Evolutionary conservation across 2,797 vertebrate genomes (phyloP), one percentile per base, ranked within the genome.

Genomic region (Sebastes vulpes): DNA sequence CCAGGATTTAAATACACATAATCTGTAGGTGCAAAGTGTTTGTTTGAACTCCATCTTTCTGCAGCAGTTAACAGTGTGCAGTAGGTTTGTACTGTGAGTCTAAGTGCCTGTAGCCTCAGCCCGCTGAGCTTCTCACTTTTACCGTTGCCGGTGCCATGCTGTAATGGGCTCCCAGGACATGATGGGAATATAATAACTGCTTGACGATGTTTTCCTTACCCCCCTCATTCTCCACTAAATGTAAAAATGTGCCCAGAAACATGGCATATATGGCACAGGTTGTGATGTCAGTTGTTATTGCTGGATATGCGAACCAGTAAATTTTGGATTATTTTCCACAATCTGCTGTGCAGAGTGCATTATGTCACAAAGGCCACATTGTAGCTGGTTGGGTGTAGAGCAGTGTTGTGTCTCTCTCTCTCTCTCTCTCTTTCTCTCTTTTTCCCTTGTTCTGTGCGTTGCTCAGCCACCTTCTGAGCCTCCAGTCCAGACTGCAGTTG

Each of bases 221-320:
- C 93, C 95, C 88, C 84, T 79, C 72, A 67, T 75, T 87, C 82
- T 86, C 75, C 66, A 68, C 86, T 86, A 87, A 94, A 94, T 83
- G 84, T 91, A 90, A 93, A 52, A 92, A 85, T 80, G 87, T 79
- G 83, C 91, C 89, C 77, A 90, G 89, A 89, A 94, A 95, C 92
- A 91, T 94, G 89, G 93, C 91, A 90, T 93, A 92, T 93, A 95
- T 89, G 91, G 93, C 89, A 84, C 88, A 88, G 81, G 71, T 89
- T 86, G 92, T 96, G 96, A 97, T 95, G 96, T 96, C 94, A 96
- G 82, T 91, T 97, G 95, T 97, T 97, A 95, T 96, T 96, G 83
- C 93, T 96, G 96, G 96, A 97, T 92, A 93, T 78, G 86, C 42
- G 74, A 90, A 89, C 89, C 93, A 92, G 95, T 96, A 95, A 93